Conservation (phyloP, 2,797 vertebrate species). For the Hippocampus kuda region DNA sequence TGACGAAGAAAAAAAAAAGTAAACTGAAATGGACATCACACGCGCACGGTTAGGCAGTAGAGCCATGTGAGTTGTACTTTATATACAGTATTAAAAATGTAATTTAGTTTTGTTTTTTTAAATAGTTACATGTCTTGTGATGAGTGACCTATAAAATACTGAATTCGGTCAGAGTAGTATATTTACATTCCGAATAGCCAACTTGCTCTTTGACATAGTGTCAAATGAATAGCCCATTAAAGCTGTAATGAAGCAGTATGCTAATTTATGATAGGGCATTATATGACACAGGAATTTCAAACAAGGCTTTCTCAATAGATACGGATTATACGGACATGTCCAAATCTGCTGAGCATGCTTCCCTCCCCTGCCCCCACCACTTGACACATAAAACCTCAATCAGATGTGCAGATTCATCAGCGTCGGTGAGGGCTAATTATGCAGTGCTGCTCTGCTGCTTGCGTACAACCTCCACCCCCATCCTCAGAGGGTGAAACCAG, state of each 20-base stretch:
- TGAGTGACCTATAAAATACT: neutral
- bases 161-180: neutral
- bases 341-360: neutral
- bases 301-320: neutral
- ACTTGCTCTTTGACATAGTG: neutral
- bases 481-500: constrained; percentile 32
- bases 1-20: too few species aligned
- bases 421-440: constrained; percentile 36
- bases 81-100: neutral
- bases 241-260: neutral
- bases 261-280: neutral
- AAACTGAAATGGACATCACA: neutral
- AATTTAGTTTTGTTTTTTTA: neutral
- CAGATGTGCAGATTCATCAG: constrained; percentile 43
- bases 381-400: constrained; percentile 19
- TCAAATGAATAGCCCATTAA: neutral
- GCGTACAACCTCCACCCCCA: constrained; percentile 14
- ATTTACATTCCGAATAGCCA: neutral
- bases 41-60: neutral
- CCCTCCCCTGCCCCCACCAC: neutral
- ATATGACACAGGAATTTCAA: neutral
- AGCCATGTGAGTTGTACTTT: neutral
- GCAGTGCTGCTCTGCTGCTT: constrained; percentile 2
- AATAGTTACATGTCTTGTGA: neutral
- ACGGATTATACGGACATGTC: neutral